Conservation (phyloP, 2,888 invertebrate species). For the Cancer borealis region DNA sequence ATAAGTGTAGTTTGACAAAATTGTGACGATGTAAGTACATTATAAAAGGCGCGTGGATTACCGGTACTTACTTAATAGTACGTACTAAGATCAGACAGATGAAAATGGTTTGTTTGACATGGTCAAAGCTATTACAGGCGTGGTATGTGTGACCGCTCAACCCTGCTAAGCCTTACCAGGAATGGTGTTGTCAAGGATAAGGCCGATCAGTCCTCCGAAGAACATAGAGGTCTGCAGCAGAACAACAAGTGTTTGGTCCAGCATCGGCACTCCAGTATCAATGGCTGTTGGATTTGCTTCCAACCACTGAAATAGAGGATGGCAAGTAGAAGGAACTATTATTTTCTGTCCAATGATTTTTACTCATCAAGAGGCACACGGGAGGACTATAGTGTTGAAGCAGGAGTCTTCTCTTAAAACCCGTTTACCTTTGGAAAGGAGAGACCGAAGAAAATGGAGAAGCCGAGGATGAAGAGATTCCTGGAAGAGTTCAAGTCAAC, state of each 20-base stretch:
- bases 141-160: background rate
- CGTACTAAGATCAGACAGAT: no score
- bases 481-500: conserved; percentile 90
- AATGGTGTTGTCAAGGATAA: conserved; percentile 87
- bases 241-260: conserved; percentile 79
- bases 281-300: conserved; percentile 64
- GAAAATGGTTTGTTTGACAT: no score
- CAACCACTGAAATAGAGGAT: conserved; percentile 59
- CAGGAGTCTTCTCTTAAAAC: no score
- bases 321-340: background rate
- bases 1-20: background rate
- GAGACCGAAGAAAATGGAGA: conserved; percentile 92
- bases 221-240: conserved; percentile 87
- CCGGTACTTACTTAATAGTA: no score
- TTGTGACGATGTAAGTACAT: background rate
- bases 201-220: conserved; percentile 87
- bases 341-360: background rate
- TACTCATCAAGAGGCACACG: background rate
- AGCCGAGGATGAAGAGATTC: conserved; percentile 93
- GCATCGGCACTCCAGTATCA: conserved; percentile 68
- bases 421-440: conserved; percentile 78
- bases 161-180: conserved; percentile 83
- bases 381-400: no score
- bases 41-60: background rate
- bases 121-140: no score